Evolutionary conservation across 2,113 vertebrate species (phyloP).

Genomic region (Hirundichthys speculiger): DNA sequence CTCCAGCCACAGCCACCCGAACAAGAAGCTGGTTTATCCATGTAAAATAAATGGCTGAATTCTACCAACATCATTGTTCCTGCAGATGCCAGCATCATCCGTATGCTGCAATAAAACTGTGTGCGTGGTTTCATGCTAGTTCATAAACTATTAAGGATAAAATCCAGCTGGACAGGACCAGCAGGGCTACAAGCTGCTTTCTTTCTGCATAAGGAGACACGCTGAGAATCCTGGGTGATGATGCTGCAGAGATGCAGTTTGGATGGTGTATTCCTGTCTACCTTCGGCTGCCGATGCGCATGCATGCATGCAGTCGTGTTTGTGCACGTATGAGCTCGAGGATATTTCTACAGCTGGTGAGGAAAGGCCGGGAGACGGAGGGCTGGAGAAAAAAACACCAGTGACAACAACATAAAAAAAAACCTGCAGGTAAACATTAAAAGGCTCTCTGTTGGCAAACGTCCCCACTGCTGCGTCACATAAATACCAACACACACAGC

Average conservation of each 20-base stretch:
- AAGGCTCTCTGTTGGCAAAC: not conserved
- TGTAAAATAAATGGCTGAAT: too few relatives aligned
- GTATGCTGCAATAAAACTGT: too few relatives aligned
- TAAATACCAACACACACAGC: slow-evolving; percentile 28
- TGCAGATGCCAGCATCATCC: too few relatives aligned
- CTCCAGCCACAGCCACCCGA: too few relatives aligned
- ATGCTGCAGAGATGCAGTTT: not conserved
- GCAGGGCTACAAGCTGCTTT: too few relatives aligned
- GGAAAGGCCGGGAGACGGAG: not conserved
- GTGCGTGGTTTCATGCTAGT: too few relatives aligned
- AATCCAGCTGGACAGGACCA: too few relatives aligned
- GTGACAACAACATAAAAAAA: not conserved
- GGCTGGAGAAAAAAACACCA: not conserved
- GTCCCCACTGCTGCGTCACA: not conserved
- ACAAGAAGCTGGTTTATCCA: too few relatives aligned
- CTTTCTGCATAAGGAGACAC: too few relatives aligned
- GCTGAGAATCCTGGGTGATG: not conserved
- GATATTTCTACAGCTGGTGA: not conserved
- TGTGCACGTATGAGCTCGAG: not conserved
- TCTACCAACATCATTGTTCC: too few relatives aligned
- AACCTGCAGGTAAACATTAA: not conserved
- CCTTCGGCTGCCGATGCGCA: not conserved
- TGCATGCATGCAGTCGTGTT: not conserved
- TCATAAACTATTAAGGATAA: too few relatives aligned
- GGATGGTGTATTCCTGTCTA: too few relatives aligned